A percentile compares a stretch with the other conserved stretches of the same genome.
Evolutionary conservation across 2,888 invertebrate species (phyloP).

Genomic region (Tolmerus cingulatus): DNA sequence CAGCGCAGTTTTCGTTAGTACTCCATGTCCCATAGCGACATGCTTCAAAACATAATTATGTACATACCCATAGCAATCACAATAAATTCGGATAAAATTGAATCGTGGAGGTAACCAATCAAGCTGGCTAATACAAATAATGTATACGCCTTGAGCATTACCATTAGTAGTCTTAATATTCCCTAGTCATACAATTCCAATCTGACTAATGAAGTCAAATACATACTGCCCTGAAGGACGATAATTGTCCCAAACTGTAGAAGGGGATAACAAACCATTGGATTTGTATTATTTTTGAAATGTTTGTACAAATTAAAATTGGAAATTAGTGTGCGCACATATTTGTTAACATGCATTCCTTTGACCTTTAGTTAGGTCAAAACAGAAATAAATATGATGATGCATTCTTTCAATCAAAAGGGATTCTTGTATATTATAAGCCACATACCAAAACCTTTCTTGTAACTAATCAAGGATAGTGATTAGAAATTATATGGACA

Average conservation of each 20-base stretch:
- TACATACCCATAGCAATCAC: neutral
- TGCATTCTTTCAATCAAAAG: neutral
- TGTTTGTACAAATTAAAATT: neutral
- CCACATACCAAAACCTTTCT: neutral
- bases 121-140: neutral
- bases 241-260: neutral
- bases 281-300: neutral
- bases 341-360: neutral
- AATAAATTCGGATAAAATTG: neutral
- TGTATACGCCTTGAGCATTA: neutral
- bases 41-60: neutral
- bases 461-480: neutral
- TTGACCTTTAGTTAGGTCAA: neutral
- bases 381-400: neutral
- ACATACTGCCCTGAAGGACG: neutral
- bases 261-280: neutral
- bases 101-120: neutral
- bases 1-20: neutral
- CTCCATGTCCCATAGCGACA: neutral
- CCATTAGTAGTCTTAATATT: neutral
- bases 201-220: neutral
- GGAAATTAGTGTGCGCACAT: neutral
- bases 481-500: too few relatives aligned
- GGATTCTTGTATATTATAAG: neutral
- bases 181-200: neutral